phyloP scores from a whole-genome alignment of 2,888 invertebrate species.

The Drosophila eohydei region DNA sequence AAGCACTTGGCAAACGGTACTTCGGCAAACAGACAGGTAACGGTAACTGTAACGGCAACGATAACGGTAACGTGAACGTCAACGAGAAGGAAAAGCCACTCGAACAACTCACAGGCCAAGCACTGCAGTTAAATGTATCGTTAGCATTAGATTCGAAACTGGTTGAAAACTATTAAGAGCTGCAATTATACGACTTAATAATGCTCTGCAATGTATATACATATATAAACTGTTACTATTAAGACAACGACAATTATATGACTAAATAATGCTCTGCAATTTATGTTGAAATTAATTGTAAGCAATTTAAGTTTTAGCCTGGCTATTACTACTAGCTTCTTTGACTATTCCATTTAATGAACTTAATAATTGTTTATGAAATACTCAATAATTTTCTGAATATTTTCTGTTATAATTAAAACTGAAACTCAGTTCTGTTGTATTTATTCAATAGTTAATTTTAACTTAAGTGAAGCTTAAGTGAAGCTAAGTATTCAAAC shows the following conservation, averaged over 20 bases:
- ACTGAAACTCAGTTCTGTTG: neutral
- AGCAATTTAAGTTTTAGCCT: neutral
- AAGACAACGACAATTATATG: neutral
- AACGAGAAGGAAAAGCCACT: constrained; percentile 47
- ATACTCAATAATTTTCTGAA: neutral
- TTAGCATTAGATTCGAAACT: constrained; percentile 57
- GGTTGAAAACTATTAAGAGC: constrained; percentile 26
- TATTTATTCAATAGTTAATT: neutral
- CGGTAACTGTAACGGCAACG: constrained; percentile 25
- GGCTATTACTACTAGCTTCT: neutral
- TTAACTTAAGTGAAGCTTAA: neutral
- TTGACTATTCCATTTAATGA: neutral
- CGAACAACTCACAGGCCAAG: constrained; percentile 53
- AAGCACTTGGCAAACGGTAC: constrained; percentile 67
- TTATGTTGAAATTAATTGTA: constrained; percentile 7
- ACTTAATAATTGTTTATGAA: neutral
- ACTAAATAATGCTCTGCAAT: neutral
- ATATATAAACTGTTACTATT: neutral
- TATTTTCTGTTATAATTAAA: neutral
- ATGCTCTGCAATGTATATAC: constrained; percentile 21
- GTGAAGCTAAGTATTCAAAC: too few species aligned
- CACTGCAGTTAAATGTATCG: constrained; percentile 77
- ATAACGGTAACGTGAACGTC: constrained; percentile 24
- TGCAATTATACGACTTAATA: constrained; percentile 3
- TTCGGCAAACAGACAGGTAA: constrained; percentile 57